Percentiles rank a stretch among this genome's conserved stretches.
Conservation (phyloP, 1,140 invertebrate species). For the Lutraria rhynchaena region DNA sequence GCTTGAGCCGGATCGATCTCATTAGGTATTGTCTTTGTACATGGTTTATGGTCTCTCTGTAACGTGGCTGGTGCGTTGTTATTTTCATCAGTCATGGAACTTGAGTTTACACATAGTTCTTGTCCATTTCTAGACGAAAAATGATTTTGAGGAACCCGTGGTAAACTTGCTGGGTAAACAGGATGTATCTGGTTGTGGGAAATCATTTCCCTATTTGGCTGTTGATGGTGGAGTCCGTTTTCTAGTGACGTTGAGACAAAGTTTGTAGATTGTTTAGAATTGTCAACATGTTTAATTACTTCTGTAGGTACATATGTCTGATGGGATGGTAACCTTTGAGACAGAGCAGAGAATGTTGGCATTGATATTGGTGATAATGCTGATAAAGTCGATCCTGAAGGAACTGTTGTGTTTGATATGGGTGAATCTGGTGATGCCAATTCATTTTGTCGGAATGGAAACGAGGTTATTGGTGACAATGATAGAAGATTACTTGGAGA, state of each 20-base stretch:
- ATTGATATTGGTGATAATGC: constrained; percentile 46
- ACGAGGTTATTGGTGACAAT: constrained; percentile 59
- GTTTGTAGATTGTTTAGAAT: no score
- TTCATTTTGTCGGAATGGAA: constrained; percentile 62
- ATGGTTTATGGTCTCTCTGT: background rate
- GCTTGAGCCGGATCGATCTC: background rate
- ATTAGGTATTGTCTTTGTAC: background rate
- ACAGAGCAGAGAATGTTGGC: background rate
- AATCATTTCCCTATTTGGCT: no score
- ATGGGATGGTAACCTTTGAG: constrained; percentile 4
- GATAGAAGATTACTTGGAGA: constrained; percentile 4
- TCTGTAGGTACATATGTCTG: background rate
- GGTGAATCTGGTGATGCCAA: constrained; percentile 60
- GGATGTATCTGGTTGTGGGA: no score
- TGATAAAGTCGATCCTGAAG: background rate
- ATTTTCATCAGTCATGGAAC: background rate
- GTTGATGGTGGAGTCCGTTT: background rate
- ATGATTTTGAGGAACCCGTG: background rate
- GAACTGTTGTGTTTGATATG: background rate
- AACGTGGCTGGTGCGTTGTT: background rate
- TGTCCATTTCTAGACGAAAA: background rate
- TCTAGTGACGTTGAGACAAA: background rate
- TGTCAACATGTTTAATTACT: no score
- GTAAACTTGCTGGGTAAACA: no score
- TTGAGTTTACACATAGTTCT: background rate